These are phyloP conservation scores for Tribolium castaneum DNA, from an alignment of 1,140 invertebrate genomes.

Conservation along the genomic window DNA sequence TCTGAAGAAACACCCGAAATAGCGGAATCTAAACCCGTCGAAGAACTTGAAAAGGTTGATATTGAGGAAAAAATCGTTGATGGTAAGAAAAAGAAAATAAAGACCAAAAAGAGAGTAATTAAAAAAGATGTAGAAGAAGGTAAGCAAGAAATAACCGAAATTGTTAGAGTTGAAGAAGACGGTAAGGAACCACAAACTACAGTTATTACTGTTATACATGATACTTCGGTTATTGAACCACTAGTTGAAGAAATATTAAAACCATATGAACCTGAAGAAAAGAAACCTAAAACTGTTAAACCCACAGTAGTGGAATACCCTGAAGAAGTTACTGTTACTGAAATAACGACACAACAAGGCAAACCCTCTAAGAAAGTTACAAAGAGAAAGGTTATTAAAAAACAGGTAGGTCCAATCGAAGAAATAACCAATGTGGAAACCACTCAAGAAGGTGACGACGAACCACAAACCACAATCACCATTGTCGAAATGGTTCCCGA, in stretches of 20 bases:
- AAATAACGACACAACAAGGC: constrained; percentile 65
- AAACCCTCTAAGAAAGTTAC: constrained; percentile 61
- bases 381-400: constrained; percentile 61
- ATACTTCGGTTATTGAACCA: constrained; percentile 44
- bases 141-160: constrained; percentile 65
- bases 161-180: constrained; percentile 66
- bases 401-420: constrained; percentile 52
- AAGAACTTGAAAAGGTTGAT: constrained; percentile 60
- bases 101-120: constrained; percentile 61
- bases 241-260: constrained; percentile 53
- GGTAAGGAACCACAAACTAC: constrained; percentile 62
- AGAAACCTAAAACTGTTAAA: constrained; percentile 41
- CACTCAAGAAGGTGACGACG: constrained; percentile 61
- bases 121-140: constrained; percentile 61
- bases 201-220: constrained; percentile 55
- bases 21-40: constrained; percentile 58
- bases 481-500: constrained; percentile 51
- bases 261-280: constrained; percentile 55
- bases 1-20: constrained; percentile 60
- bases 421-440: constrained; percentile 58
- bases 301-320: constrained; percentile 56
- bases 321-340: constrained; percentile 60
- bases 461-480: constrained; percentile 59
- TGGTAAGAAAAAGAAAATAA: constrained; percentile 59
- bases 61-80: constrained; percentile 60